A percentile compares a stretch with the other conserved stretches of the same genome.
Evolutionary conservation across 2,888 invertebrate genomes (phyloP).

Genomic region (Neuroscelio doddi): DNA sequence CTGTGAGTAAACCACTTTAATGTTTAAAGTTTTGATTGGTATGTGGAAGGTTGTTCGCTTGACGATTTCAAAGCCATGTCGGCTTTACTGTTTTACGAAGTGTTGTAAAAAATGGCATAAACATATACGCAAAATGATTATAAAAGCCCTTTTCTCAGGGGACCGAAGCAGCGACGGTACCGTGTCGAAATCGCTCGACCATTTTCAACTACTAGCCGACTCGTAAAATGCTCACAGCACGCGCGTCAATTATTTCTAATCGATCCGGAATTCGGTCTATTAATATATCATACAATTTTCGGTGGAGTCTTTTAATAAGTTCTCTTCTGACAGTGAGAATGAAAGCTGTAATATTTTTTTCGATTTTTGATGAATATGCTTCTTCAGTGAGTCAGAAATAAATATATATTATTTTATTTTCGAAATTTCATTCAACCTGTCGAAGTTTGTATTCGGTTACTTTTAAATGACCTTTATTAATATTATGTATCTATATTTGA

Average conservation of each 20-base stretch:
- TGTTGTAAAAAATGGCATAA: slow-evolving; percentile 40
- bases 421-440: slow-evolving; percentile 31
- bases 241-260: slow-evolving; percentile 48
- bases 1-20: too few species aligned
- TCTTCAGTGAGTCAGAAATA: slow-evolving; percentile 47
- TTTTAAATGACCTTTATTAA: too few species aligned
- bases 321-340: slow-evolving; percentile 43
- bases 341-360: slow-evolving; percentile 42
- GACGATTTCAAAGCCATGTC: slow-evolving; percentile 9
- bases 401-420: slow-evolving; percentile 38
- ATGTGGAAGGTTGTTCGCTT: slow-evolving; percentile 10
- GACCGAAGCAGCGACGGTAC: slow-evolving; percentile 26
- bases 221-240: slow-evolving; percentile 42
- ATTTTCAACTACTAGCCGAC: slow-evolving; percentile 12
- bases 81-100: slow-evolving; percentile 36
- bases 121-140: slow-evolving; percentile 34
- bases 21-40: not conserved
- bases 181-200: slow-evolving; percentile 44
- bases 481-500: too few species aligned
- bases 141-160: slow-evolving; percentile 28
- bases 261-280: slow-evolving; percentile 45
- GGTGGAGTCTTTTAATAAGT: slow-evolving; percentile 41
- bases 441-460: slow-evolving; percentile 6
- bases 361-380: slow-evolving; percentile 45
- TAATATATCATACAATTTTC: slow-evolving; percentile 45